Evolutionary conservation across 2,888 invertebrate species (phyloP).

Genomic region (Keiferia lycopersicella): DNA sequence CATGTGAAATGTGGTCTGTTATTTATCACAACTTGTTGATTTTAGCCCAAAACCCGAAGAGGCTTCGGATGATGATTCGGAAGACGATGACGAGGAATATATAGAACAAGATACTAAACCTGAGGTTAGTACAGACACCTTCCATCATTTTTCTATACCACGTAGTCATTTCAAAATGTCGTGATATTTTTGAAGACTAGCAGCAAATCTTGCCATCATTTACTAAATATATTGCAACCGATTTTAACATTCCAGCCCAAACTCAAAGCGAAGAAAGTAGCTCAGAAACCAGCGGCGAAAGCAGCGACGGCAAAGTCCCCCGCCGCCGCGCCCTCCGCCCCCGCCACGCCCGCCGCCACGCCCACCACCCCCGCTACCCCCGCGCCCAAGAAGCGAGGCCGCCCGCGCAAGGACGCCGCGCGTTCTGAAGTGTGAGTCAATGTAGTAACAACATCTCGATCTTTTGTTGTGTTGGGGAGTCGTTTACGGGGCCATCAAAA

Average conservation of each 20-base stretch:
- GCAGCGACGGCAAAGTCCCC: slow-evolving; percentile 13
- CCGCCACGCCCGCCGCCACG: slow-evolving; percentile 32
- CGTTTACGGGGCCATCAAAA: no score
- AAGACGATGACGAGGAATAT: slow-evolving; percentile 53
- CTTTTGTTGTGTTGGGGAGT: no score
- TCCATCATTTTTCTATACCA: no score
- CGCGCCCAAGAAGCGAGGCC: slow-evolving; percentile 56
- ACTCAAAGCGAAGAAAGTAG: slow-evolving; percentile 35
- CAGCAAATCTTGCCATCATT: no score
- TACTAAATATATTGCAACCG: no score
- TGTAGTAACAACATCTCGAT: neutral
- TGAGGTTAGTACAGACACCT: slow-evolving; percentile 54
- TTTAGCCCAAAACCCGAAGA: neutral
- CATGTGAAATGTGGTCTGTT: no score
- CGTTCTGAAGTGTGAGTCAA: slow-evolving; percentile 46
- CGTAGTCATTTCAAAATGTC: no score
- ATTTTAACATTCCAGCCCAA: slow-evolving; percentile 34
- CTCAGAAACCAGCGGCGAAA: slow-evolving; percentile 33
- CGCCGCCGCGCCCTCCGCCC: slow-evolving; percentile 24
- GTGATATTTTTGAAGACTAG: no score
- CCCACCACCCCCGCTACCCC: slow-evolving; percentile 30
- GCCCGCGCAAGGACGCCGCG: slow-evolving; percentile 59
- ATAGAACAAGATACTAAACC: slow-evolving; percentile 43
- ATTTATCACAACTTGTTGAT: neutral
- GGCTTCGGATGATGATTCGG: slow-evolving; percentile 45